A percentile compares a stretch with the other conserved stretches of the same genome.
phyloP scores from a whole-genome alignment of 2,113 vertebrate species.

The Channa maculata region DNA sequence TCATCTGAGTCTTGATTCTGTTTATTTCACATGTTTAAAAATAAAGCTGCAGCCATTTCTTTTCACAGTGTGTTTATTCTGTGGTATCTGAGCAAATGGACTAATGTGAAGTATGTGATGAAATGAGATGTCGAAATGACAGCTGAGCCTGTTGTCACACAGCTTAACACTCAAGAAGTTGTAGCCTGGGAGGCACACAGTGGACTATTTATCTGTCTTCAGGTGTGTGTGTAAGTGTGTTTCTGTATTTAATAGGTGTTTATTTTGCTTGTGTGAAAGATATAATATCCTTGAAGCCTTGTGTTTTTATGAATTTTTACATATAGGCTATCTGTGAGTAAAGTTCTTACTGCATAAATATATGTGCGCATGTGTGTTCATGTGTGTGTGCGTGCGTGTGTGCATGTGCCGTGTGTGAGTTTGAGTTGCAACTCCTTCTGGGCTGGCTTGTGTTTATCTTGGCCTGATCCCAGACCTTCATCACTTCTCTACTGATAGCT shows the following conservation, averaged over 20 bases:
- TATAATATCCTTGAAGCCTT: conserved; percentile 32
- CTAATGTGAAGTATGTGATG: conserved; percentile 75
- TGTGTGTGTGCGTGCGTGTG: neutral
- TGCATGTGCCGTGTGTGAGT: neutral
- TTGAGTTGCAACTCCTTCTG: conserved; percentile 67
- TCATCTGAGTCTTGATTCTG: conserved; percentile 26
- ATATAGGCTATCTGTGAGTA: conserved; percentile 18
- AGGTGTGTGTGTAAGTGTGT: conserved; percentile 52
- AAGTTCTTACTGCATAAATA: conserved; percentile 8
- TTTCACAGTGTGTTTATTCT: conserved; percentile 64
- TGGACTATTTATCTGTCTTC: conserved; percentile 53
- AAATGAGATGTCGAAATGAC: conserved; percentile 73
- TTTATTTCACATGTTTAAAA: conserved; percentile 55
- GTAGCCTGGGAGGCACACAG: conserved; percentile 52
- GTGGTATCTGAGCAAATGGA: conserved; percentile 66
- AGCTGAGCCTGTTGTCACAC: conserved; percentile 69
- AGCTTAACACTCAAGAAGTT: conserved; percentile 70
- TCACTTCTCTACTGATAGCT: conserved; percentile 84
- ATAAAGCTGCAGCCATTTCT: conserved; percentile 58
- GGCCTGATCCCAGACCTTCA: conserved; percentile 81
- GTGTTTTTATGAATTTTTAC: conserved; percentile 36
- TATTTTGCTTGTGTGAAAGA: conserved; percentile 17
- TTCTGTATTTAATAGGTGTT: neutral
- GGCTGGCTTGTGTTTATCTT: conserved; percentile 82
- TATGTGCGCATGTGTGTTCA: neutral